phyloP scores from a whole-genome alignment of 2,113 vertebrate species.

The Tenebrosternarchus preto region DNA sequence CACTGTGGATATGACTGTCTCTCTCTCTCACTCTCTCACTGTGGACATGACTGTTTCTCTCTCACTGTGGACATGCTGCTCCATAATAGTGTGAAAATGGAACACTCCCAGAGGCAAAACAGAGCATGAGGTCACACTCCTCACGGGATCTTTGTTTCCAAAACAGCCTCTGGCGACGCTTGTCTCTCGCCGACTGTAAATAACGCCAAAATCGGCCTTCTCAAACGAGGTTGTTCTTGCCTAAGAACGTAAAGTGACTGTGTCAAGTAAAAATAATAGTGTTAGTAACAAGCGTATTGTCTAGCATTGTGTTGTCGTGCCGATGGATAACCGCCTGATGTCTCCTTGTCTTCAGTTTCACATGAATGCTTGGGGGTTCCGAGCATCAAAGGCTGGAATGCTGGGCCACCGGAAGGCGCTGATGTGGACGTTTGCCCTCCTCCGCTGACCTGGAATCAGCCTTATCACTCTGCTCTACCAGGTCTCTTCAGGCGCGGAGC shows the following conservation, averaged over 20 bases:
- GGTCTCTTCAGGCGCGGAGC: conserved; percentile 31
- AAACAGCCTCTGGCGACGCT: conserved; percentile 8
- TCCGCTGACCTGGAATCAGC: conserved; percentile 17
- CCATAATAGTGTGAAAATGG: background rate
- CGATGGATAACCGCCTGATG: background rate
- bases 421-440: background rate
- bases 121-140: background rate
- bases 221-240: background rate
- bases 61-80: no score
- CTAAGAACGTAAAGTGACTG: background rate
- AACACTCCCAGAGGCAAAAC: background rate
- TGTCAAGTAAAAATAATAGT: background rate
- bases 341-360: background rate
- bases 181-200: background rate
- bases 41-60: no score
- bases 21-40: no score
- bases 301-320: background rate
- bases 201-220: background rate
- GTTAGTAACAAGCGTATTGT: background rate
- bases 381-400: background rate
- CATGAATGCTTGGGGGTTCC: background rate
- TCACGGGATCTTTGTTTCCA: conserved; percentile 12
- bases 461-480: conserved; percentile 28
- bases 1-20: no score
- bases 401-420: background rate